Base-by-base conservation (phyloP, 2,888 invertebrate genomes). In the Spodoptera picta region DNA sequence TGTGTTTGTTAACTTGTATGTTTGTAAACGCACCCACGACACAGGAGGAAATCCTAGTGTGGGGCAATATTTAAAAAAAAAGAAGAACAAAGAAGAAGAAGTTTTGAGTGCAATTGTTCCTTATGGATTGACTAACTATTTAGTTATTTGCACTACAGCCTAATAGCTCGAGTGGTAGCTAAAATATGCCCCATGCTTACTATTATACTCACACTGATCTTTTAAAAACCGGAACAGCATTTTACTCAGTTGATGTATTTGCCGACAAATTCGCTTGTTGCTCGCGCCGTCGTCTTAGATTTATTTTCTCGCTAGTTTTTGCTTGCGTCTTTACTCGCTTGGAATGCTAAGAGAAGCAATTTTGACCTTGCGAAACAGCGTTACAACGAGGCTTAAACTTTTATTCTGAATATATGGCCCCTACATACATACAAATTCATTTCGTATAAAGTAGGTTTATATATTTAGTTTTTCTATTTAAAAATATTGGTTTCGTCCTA, bases 341-440 rank as follows among this genome's bases (percentile, higher is more conserved):
- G 72, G 86, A 89, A 90, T 90, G 87, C 83, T 83, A 82, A 87
- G 79, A 85, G 82, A 85, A 83, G 83, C 83, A 86, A 85, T 86
- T 84, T 84, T 84, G 86, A 88, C 83, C 84, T 87, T 78, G 69
- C 73, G 67, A 73, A 73, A 78, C 57, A 64, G 55, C 47, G 60
- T 60, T 66, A 67, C 53, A 51, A 50, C 46, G 58, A 65, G 57
- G 51, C 51, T 55, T 49, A 12, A 43, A 58, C 50, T 64, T 69
- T 75, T 75, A 70, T 78, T 70, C 61, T 60, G 71, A 75, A 79
- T 71, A 78, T 76, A 77, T 73, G 58, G 46, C 48, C 36, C 50
- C 54, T 43, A 45, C 44, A 47, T 44, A 53, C 24, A 54, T 45
- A 59, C 46, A 56, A 54, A 65, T 72, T 71, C 51, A 59, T 55